Percentiles rank a stretch among this genome's conserved stretches.
phyloP scores from a whole-genome alignment of 2,888 invertebrate species.

The Diaperis boleti region DNA sequence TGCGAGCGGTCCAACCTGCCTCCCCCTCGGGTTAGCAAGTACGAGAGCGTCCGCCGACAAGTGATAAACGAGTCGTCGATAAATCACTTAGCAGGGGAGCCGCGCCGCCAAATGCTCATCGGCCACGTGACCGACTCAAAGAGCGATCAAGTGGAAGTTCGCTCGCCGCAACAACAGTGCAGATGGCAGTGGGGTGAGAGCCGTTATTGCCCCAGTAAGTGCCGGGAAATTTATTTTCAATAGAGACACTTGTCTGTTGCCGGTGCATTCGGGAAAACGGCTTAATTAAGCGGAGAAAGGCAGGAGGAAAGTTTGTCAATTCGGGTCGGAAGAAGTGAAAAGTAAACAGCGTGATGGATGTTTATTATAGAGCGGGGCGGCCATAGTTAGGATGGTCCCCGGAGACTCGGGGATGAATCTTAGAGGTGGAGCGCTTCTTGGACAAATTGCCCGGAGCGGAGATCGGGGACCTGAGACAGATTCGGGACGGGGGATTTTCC shows the following conservation, averaged over 20 bases:
- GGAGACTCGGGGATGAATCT: constrained; percentile 63
- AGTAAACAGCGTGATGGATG: constrained; percentile 65
- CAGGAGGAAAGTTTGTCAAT: constrained; percentile 54
- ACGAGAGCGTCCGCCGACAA: no score
- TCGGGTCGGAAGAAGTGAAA: constrained; percentile 56
- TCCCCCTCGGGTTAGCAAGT: no score
- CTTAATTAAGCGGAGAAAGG: constrained; percentile 1
- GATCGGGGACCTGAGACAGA: constrained; percentile 55
- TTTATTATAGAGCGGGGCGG: constrained; percentile 64
- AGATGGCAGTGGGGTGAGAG: constrained; percentile 47
- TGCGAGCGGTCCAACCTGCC: no score
- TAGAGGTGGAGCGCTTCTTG: constrained; percentile 64
- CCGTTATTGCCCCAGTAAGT: constrained; percentile 39
- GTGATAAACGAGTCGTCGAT: constrained; percentile 20
- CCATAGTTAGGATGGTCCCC: constrained; percentile 65
- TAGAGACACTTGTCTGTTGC: constrained; percentile 37
- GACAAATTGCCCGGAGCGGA: constrained; percentile 65
- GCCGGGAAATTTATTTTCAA: constrained; percentile 41
- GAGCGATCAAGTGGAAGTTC: constrained; percentile 54
- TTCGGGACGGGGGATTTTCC: constrained; percentile 47
- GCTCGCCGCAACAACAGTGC: constrained; percentile 42
- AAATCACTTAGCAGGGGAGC: constrained; percentile 36
- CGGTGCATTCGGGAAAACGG: constrained; percentile 9
- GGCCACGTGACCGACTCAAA: constrained; percentile 53
- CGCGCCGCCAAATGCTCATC: constrained; percentile 54